Base-by-base conservation (phyloP, 37 sponge, comb jelly and placozoan species). In the Lycopodina hypogea region DNA sequence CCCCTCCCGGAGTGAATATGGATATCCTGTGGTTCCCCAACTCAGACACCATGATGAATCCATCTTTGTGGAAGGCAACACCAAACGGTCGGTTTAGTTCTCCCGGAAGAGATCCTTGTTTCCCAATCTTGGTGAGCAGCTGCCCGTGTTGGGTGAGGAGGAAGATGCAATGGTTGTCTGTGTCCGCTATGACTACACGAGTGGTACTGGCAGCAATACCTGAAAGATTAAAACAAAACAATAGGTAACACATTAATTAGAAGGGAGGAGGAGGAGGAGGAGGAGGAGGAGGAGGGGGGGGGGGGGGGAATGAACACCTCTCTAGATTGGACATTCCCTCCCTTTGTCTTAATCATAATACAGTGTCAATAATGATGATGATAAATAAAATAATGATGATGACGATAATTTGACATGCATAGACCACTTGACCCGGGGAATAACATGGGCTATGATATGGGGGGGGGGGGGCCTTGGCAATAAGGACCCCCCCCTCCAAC, bases 11-110 rank as follows among this genome's bases (percentile, higher is more conserved):
- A 3, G 56, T 40, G 53, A 83, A 83, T 28, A 83, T n/a, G 11
- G 84, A 83, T 2, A 83, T 75, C 11, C 84, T 66, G 75, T 83
- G 84, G 23, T 83, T 83, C 14, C 84, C 84, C 37, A 60, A 66
- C 58, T 83, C 84, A 23, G 76, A 75, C 30, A 83, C 60, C 3
- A 69, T 29, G 53, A 83, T 83, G 41, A 68, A 63, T 26, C 84
- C 76, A n/a, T 83, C 35, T 1, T 58, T 69, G 60, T 76, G 69
- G 15, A 83, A 52, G n/a, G 84, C 77, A 17, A 83, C 68, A 3
- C 84, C 84, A 56, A 26, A 75, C 0, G 84, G 84, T 22, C 41
- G 50, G 41, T 76, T 35, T 0, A 83, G 69, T 3, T 83, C 84
- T 37, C 84, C 77, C 8, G 76, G 77, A 2, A 1, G 29, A 56